A percentile compares a stretch with the other conserved stretches of the same genome.
phyloP scores from a whole-genome alignment of 2,797 vertebrate species.

The Anabacerthia variegaticeps region DNA sequence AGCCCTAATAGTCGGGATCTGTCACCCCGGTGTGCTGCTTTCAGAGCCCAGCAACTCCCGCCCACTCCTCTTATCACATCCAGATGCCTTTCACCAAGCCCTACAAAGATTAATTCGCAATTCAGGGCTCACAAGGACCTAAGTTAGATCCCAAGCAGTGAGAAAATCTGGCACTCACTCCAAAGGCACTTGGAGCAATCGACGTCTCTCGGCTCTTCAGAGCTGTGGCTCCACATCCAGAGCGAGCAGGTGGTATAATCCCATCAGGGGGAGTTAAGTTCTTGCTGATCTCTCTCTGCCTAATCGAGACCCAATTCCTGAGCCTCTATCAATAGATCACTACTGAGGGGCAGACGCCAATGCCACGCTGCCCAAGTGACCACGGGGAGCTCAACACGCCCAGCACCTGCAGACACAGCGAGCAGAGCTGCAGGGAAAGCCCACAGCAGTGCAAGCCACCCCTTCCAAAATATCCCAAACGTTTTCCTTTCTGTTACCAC shows the following conservation, averaged over 20 bases:
- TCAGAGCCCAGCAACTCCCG: background rate
- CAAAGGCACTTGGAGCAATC: background rate
- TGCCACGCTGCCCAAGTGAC: background rate
- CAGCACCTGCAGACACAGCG: rapidly evolving
- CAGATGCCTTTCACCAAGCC: background rate
- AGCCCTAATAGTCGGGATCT: rapidly evolving
- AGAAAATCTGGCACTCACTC: background rate
- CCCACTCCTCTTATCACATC: background rate
- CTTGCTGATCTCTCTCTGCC: constrained; percentile 65
- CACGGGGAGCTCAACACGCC: rapidly evolving
- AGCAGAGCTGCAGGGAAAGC: background rate
- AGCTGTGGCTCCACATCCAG: background rate
- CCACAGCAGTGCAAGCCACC: background rate
- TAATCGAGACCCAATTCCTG: constrained; percentile 71
- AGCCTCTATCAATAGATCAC: constrained; percentile 53
- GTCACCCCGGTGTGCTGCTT: background rate
- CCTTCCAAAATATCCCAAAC: background rate
- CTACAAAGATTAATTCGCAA: background rate
- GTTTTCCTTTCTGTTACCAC: background rate
- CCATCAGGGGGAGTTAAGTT: constrained; percentile 15
- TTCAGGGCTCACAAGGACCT: background rate
- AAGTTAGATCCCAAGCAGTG: background rate
- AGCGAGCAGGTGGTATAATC: background rate
- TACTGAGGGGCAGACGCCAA: background rate
- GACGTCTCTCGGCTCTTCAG: background rate